Percentiles rank a stretch among this genome's conserved stretches.
Evolutionary conservation across 2,113 vertebrate genomes (phyloP).

Genomic region (Pangasianodon gigas): DNA sequence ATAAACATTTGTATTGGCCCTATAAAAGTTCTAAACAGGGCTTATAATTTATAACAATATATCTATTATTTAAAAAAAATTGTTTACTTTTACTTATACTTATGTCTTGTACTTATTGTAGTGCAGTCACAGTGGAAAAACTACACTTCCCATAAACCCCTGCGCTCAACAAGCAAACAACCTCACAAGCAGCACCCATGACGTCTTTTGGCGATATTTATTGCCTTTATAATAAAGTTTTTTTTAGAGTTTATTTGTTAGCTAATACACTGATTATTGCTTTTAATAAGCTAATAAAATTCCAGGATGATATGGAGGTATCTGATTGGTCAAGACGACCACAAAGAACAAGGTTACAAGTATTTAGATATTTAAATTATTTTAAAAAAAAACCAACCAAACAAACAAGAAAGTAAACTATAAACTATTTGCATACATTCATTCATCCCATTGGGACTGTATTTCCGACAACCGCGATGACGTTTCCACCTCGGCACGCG

Average conservation of each 20-base stretch:
- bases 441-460: no score
- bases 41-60: background rate
- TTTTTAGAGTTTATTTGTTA: background rate
- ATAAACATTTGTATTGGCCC: background rate
- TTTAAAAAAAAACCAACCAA: background rate
- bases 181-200: background rate
- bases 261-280: background rate
- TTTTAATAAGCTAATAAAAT: background rate
- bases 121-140: background rate
- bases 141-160: background rate
- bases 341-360: no score
- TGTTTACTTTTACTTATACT: background rate
- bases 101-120: no score
- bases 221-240: background rate
- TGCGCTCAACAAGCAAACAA: background rate
- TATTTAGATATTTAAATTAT: background rate
- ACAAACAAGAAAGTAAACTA: background rate
- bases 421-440: background rate
- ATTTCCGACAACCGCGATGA: background rate
- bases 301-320: no score
- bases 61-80: background rate
- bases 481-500: slow-evolving; percentile 1
- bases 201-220: background rate
- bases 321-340: background rate
- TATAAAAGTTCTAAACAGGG: no score